Conservation (phyloP, 2,113 vertebrate genomes). For the Jacana jacana region DNA sequence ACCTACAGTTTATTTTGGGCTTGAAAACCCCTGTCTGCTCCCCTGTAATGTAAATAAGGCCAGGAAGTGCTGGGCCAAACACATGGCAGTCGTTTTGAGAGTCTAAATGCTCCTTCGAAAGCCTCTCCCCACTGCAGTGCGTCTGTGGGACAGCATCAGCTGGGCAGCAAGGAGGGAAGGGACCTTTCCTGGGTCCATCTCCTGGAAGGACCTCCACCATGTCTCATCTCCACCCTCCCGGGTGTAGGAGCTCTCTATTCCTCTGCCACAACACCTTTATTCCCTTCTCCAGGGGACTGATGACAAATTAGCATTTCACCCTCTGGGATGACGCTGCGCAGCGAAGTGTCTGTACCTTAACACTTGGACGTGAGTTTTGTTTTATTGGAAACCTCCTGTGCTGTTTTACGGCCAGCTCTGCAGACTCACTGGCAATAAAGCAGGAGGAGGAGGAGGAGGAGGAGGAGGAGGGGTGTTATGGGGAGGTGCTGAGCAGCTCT, state of each 20-base stretch:
- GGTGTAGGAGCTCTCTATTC: neutral
- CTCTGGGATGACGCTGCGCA: neutral
- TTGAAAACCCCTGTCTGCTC: neutral
- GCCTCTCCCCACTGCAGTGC: neutral
- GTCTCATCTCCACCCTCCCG: neutral
- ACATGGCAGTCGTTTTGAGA: neutral
- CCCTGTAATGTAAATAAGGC: neutral
- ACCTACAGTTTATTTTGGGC: neutral
- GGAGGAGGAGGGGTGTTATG: neutral
- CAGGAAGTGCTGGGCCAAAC: neutral
- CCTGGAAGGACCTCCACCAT: neutral
- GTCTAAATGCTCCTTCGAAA: neutral
- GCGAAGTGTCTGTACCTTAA: neutral
- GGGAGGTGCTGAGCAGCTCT: slow-evolving; percentile 8
- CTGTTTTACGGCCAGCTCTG: neutral
- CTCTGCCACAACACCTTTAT: neutral
- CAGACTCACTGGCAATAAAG: neutral
- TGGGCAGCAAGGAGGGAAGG: rapidly evolving
- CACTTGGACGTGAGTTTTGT: neutral
- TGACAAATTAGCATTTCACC: neutral
- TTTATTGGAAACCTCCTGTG: neutral
- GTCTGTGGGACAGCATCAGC: neutral
- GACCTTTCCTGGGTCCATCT: neutral
- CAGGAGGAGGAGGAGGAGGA: neutral
- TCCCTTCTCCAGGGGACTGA: neutral